These are phyloP conservation scores for Cosmia pyralina DNA, from an alignment of 2,888 invertebrate species.

Conservation along the genomic window DNA sequence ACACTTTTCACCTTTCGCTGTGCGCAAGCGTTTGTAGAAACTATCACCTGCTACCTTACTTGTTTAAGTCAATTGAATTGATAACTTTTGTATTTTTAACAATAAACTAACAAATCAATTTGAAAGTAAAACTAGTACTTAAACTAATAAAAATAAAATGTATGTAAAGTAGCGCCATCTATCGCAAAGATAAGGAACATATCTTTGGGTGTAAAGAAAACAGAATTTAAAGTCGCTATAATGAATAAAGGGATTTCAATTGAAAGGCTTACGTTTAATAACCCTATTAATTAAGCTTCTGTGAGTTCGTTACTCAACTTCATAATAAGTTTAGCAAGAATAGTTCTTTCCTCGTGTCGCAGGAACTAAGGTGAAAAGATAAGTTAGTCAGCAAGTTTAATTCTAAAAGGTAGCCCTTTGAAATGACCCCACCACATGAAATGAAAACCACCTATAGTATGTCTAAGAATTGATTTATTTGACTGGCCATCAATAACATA, in stretches of 20 bases:
- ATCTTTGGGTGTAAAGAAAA: neutral
- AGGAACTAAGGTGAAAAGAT: neutral
- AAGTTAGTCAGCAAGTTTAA: neutral
- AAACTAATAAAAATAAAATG: constrained; percentile 2
- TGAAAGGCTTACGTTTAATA: neutral
- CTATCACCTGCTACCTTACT: constrained; percentile 46
- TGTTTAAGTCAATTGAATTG: constrained; percentile 46
- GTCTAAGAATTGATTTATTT: neutral
- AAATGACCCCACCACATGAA: no score
- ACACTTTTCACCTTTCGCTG: constrained; percentile 58
- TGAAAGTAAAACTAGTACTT: neutral
- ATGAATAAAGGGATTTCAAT: neutral
- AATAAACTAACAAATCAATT: constrained; percentile 33
- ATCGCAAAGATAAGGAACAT: constrained; percentile 1
- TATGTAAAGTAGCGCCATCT: constrained; percentile 44
- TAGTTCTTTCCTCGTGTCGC: neutral
- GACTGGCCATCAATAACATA: neutral
- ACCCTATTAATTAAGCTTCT: neutral
- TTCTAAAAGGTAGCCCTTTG: no score
- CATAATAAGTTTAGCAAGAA: neutral
- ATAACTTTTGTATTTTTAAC: constrained; percentile 28
- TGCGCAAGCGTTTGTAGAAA: constrained; percentile 22
- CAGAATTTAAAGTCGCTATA: neutral
- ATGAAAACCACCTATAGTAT: neutral
- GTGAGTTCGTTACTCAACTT: constrained; percentile 1